These are phyloP conservation scores for Chouioia cunea DNA, from an alignment of 2,888 invertebrate species.

Conservation along the genomic window DNA sequence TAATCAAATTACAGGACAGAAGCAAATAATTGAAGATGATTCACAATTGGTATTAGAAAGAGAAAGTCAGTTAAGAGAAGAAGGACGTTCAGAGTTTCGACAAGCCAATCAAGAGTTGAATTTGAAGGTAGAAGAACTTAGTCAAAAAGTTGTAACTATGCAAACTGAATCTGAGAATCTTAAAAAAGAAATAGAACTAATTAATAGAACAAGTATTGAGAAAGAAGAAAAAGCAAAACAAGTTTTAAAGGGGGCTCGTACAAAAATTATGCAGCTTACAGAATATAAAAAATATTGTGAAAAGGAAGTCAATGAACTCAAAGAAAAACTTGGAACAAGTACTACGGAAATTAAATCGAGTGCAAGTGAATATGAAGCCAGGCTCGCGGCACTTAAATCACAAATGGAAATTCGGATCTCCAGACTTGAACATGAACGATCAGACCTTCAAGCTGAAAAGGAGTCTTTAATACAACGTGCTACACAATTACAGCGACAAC, in stretches of 20 bases:
- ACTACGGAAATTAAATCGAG: slow-evolving; percentile 59
- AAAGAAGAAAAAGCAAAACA: slow-evolving; percentile 77
- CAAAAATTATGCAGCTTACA: slow-evolving; percentile 79
- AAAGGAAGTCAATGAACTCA: slow-evolving; percentile 61
- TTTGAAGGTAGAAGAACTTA: slow-evolving; percentile 63
- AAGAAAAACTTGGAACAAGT: slow-evolving; percentile 59
- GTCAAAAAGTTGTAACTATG: slow-evolving; percentile 68
- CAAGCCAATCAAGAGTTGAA: slow-evolving; percentile 57
- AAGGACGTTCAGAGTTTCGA: slow-evolving; percentile 69
- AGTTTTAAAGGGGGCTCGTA: slow-evolving; percentile 81
- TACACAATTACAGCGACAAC: slow-evolving; percentile 78
- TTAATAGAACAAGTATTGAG: slow-evolving; percentile 72
- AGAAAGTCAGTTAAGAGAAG: slow-evolving; percentile 69
- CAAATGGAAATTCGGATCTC: slow-evolving; percentile 79
- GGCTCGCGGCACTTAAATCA: slow-evolving; percentile 75
- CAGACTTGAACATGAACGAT: slow-evolving; percentile 80
- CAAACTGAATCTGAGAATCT: slow-evolving; percentile 76
- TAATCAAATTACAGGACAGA: slow-evolving; percentile 66
- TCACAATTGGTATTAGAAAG: slow-evolving; percentile 59
- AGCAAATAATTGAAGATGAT: slow-evolving; percentile 61
- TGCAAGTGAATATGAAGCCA: slow-evolving; percentile 63
- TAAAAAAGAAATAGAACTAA: slow-evolving; percentile 75
- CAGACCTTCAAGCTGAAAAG: slow-evolving; percentile 75
- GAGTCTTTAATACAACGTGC: slow-evolving; percentile 81
- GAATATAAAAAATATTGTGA: slow-evolving; percentile 73